Evolutionary conservation across 2,797 vertebrate species (phyloP), one percentile per base, ranked within the genome.

Genomic region (Labeo calbasu): DNA sequence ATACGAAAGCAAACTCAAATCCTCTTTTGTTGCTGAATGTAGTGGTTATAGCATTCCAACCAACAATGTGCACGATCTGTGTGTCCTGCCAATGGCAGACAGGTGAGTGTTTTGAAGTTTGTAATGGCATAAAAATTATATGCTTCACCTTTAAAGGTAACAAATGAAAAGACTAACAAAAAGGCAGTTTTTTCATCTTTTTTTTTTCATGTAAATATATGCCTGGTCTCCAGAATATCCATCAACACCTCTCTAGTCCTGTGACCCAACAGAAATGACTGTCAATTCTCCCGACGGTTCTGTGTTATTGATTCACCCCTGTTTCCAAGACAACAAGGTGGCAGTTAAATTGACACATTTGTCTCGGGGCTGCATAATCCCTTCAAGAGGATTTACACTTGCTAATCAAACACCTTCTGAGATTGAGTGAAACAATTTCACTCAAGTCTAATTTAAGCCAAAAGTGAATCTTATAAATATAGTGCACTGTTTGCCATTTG

Each of bases 241-340:
- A 91, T 94, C 88, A 92, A 91, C 90, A 92, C 93, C 92, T 93
- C 92, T 87, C 86, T 87, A 89, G 84, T 93, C 91, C 90, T 90
- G 89, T 93, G 92, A 96, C 94, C 95, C 91, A 93, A 91, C 91
- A 95, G 93, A 95, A 95, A 96, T 94, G 88, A 94, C 94, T 95
- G 92, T 95, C 94, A 95, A 90, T 92, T 93, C 88, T 92, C 92
- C 85, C 55, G 90, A 91, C 92, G 91, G 89, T 80, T 59, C 14
- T 91, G 87, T 78, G 87, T 91, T 90, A 95, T 90, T 90, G 94
- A 96, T 95, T 94, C 90, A 51, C 57, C 82, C 79, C 87, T 8
- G 93, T 95, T 95, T 90, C 94, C 92, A 90, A 92, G 91, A 92
- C 91, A 94, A 96, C 94, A 86, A 91, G 91, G 93, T 92, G 92